Base-by-base conservation (phyloP, 2,888 invertebrate species). In the Ecdyonurus torrentis region DNA sequence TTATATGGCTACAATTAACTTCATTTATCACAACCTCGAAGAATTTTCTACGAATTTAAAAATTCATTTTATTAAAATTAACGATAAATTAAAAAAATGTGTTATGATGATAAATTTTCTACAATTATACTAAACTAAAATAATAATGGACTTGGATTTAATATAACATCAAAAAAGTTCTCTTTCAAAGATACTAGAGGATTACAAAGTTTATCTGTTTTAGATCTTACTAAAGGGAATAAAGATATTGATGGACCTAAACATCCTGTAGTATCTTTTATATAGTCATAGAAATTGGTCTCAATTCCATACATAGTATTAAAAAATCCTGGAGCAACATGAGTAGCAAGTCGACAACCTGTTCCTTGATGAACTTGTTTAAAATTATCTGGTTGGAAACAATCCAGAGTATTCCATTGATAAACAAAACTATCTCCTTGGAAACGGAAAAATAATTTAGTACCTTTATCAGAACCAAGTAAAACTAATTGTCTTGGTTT, bases 341-440 rank as follows among this genome's bases (percentile, higher is more conserved):
- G 82, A 0, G 85, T 84, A 25, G 83, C 77, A 58, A 84, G 72
- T 50, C 81, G 77, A 68, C 81, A 82, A 25, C 81, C 80, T 62
- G 76, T 77, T n/a, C 81, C 81, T 25, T 76, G 77, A 67, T 83
- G 80, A 3, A 83, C 82, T 66, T 81, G 74, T 55, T 79, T 70
- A 69, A 82, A 77, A 70, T 83, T 82, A 59, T 79, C 77, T 24
- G 74, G 69, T 63, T 75, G 77, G 72, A 84, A 82, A 62, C 77
- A 74, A 0, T 75, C 70, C 7, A 75, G 77, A 10, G 78, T 78
- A 67, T 80, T 79, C n/a, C 76, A 75, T 1, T 78, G 71, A 70
- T 78, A 79, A 23, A 76, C 72, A 67, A 72, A 78, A 55, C 74
- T 73, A 20, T 72, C 70, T 1, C 81, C 81, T 66, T 79, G 78